Conservation (phyloP, 2,888 invertebrate genomes). For the Trileptium ribeirensis region DNA sequence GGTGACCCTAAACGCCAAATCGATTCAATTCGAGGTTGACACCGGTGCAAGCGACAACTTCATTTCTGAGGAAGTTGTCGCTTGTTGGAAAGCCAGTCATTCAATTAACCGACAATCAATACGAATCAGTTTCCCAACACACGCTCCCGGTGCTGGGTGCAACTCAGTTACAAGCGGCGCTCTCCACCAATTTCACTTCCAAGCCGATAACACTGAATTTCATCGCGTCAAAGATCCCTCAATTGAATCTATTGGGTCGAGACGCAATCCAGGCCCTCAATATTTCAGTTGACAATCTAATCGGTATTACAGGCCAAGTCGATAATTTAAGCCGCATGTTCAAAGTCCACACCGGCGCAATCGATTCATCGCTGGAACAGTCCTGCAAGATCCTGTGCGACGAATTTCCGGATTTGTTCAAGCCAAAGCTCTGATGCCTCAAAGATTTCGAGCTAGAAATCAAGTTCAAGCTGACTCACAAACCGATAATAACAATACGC, state of each 20-base stretch:
- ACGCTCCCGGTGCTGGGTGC: too few relatives aligned
- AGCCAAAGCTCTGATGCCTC: background rate
- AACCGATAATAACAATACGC: too few relatives aligned
- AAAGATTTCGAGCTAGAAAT: conserved; percentile 4
- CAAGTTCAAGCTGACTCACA: background rate
- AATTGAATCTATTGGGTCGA: conserved; percentile 3
- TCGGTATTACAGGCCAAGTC: too few relatives aligned
- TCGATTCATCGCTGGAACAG: too few relatives aligned
- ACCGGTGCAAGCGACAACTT: background rate
- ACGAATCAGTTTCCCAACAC: too few relatives aligned
- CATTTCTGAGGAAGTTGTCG: background rate
- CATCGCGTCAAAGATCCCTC: conserved; percentile 1
- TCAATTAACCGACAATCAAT: too few relatives aligned
- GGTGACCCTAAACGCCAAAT: background rate
- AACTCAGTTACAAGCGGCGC: too few relatives aligned
- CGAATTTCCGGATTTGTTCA: background rate
- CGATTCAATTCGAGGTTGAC: background rate
- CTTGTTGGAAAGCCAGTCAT: background rate
- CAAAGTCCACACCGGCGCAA: too few relatives aligned
- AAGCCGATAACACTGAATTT: too few relatives aligned
- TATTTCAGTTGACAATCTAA: background rate
- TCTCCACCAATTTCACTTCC: too few relatives aligned
- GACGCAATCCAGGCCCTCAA: background rate
- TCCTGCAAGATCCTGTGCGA: background rate
- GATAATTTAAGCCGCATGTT: too few relatives aligned